Evolutionary conservation across 2,797 vertebrate species (phyloP).

Genomic region (Tenualosa thibaudeaui): DNA sequence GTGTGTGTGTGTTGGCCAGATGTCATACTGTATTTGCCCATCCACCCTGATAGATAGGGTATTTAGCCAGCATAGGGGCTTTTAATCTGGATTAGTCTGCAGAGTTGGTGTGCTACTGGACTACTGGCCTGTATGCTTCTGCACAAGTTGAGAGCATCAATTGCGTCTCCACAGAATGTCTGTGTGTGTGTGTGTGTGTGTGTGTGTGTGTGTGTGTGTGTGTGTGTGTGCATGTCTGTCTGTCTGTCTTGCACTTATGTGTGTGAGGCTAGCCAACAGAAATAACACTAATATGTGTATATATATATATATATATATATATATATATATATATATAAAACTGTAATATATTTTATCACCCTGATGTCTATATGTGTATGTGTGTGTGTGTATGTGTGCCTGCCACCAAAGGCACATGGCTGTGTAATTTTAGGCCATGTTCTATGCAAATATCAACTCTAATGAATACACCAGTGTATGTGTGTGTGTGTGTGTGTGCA

Average conservation of each 20-base stretch:
- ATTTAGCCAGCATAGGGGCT: constrained; percentile 19
- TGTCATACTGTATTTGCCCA: constrained; percentile 14
- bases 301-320: too few species aligned
- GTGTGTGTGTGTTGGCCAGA: constrained; percentile 43
- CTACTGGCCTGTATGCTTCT: neutral
- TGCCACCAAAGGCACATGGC: too few species aligned
- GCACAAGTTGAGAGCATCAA: neutral
- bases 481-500: neutral
- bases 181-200: constrained; percentile 10
- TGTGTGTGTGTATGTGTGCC: neutral
- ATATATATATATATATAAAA: too few species aligned
- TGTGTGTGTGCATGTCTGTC: constrained; percentile 7
- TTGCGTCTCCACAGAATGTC: neutral
- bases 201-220: constrained; percentile 10
- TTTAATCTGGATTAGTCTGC: constrained; percentile 19
- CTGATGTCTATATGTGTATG: neutral
- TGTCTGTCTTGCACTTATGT: neutral
- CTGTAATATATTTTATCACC: too few species aligned
- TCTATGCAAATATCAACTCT: neutral
- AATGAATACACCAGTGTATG: neutral
- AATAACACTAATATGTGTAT: too few species aligned
- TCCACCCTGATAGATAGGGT: constrained; percentile 20
- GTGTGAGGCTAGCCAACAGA: neutral
- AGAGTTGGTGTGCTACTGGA: neutral
- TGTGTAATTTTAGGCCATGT: too few species aligned